Percentiles rank a stretch among this genome's conserved stretches.
phyloP scores from a whole-genome alignment of 2,113 vertebrate genomes.

The Sporophila hypoxantha region DNA sequence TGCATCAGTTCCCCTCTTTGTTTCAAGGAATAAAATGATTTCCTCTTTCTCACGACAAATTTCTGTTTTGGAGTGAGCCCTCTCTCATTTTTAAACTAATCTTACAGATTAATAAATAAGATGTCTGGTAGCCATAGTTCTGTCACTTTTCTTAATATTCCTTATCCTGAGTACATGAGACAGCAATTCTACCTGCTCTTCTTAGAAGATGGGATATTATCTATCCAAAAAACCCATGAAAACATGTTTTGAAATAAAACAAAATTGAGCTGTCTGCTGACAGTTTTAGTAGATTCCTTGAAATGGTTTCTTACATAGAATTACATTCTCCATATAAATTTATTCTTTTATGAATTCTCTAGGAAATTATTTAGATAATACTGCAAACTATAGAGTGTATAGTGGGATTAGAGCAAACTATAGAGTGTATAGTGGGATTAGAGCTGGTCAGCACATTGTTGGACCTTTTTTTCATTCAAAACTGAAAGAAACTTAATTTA shows the following conservation, averaged over 20 bases:
- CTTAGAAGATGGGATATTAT: background rate
- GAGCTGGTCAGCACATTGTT: background rate
- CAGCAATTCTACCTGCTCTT: background rate
- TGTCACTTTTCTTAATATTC: background rate
- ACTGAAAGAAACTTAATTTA: background rate
- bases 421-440: background rate
- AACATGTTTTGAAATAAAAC: background rate
- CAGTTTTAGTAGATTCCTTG: background rate
- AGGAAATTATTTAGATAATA: background rate
- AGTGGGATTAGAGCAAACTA: background rate
- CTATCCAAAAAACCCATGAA: background rate
- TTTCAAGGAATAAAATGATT: background rate
- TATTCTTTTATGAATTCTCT: background rate
- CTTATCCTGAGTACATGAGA: background rate
- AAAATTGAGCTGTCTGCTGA: background rate
- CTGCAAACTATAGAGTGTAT: background rate
- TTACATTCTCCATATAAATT: background rate
- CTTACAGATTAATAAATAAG: background rate
- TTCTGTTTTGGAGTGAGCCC: background rate
- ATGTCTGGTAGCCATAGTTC: background rate
- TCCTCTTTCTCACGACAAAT: background rate
- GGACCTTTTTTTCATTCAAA: background rate
- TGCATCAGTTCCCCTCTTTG: background rate
- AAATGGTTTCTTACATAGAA: background rate
- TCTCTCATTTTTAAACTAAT: background rate